Conservation (phyloP, 2,113 vertebrate species). For the Pangasianodon hypophthalmus region DNA sequence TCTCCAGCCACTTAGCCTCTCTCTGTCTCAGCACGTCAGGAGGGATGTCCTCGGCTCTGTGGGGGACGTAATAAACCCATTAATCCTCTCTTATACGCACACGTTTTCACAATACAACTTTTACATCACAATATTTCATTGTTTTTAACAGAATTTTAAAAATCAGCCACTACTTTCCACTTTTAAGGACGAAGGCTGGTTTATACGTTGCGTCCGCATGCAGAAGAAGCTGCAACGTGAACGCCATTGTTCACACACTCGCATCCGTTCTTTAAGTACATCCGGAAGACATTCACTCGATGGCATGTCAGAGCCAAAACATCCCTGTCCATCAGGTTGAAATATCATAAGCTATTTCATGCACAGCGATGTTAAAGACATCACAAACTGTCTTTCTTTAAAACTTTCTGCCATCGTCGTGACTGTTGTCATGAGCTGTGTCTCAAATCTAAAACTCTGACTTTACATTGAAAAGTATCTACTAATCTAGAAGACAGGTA, state of each 20-base stretch:
- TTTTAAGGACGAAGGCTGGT: not conserved
- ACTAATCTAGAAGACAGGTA: no score
- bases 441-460: not conserved
- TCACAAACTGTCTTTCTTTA: not conserved
- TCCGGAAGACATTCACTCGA: not conserved
- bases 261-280: not conserved
- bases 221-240: not conserved
- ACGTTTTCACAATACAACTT: not conserved
- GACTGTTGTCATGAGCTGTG: not conserved
- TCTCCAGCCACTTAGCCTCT: constrained; percentile 96
- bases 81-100: not conserved
- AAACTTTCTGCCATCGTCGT: not conserved
- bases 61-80: not conserved
- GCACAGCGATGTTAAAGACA: not conserved
- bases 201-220: no score
- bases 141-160: not conserved
- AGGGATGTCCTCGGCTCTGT: constrained; percentile 80
- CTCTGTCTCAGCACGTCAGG: constrained; percentile 88
- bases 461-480: no score
- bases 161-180: not conserved
- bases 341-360: not conserved
- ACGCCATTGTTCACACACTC: not conserved
- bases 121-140: not conserved
- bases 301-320: not conserved
- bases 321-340: not conserved